phyloP scores from a whole-genome alignment of 2,888 invertebrate genomes.

The Philhelius pedissequus region DNA sequence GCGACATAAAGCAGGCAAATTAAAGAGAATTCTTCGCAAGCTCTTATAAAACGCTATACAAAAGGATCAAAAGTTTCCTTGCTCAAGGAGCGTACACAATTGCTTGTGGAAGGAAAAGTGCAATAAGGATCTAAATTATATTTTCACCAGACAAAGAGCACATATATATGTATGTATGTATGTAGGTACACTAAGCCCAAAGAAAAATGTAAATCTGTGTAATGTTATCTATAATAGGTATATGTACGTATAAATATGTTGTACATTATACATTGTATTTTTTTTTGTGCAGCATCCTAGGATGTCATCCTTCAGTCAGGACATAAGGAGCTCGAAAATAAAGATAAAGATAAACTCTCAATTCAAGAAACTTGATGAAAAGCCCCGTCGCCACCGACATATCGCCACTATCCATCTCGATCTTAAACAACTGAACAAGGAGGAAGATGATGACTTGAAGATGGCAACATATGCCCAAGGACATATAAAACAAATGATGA shows the following conservation, averaged over 20 bases:
- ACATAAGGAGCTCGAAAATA: conserved; percentile 39
- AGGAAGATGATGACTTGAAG: conserved; percentile 47
- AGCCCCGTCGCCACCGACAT: conserved; percentile 11
- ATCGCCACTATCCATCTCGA: not conserved
- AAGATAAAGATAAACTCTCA: conserved; percentile 50
- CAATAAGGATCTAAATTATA: conserved; percentile 64
- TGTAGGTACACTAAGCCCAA: not conserved
- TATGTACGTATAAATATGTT: too few species aligned
- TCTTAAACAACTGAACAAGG: conserved; percentile 10
- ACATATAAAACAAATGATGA: conserved; percentile 30
- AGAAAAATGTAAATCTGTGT: conserved; percentile 8
- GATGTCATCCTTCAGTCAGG: conserved; percentile 21
- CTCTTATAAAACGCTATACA: not conserved
- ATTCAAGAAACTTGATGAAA: conserved; percentile 18
- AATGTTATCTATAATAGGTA: conserved; percentile 4
- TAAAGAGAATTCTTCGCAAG: conserved; percentile 7
- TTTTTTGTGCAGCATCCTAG: conserved; percentile 4
- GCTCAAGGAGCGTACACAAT: conserved; percentile 22
- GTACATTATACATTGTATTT: too few species aligned
- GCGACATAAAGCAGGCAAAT: conserved; percentile 35
- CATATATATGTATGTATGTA: not conserved
- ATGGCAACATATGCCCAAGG: conserved; percentile 57
- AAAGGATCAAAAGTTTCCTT: conserved; percentile 33
- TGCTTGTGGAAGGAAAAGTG: conserved; percentile 53
- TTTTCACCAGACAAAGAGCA: conserved; percentile 49